Evolutionary conservation across 2,888 invertebrate species (phyloP).

Genomic region (Eupithecia subumbrata): DNA sequence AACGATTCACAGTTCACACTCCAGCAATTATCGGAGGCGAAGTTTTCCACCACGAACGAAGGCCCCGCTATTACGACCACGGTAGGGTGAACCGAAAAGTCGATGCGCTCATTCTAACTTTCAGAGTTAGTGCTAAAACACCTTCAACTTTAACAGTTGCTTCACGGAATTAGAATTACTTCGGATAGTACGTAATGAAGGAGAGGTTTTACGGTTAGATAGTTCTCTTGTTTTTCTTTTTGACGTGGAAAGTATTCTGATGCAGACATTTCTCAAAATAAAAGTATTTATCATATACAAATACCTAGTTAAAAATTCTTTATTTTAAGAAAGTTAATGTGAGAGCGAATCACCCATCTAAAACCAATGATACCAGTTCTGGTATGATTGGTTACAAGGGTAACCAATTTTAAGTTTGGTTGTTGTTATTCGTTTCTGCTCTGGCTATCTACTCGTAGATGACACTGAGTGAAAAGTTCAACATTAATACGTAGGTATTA

Average conservation of each 20-base stretch:
- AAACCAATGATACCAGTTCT: no score
- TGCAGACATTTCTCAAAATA: not conserved
- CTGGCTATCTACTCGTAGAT: not conserved
- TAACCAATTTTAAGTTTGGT: no score
- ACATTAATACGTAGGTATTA: no score
- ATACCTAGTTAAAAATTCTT: not conserved
- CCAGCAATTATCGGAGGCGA: conserved; percentile 72
- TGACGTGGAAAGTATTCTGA: conserved; percentile 1
- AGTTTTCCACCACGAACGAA: conserved; percentile 68
- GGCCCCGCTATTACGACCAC: conserved; percentile 63
- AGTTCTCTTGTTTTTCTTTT: conserved; percentile 40
- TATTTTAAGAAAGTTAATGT: not conserved
- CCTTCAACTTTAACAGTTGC: conserved; percentile 51
- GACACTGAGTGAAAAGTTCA: no score
- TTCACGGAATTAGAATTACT: conserved; percentile 48
- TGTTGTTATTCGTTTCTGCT: no score
- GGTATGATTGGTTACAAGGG: no score
- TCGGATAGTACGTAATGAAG: conserved; percentile 42
- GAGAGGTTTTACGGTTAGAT: conserved; percentile 38
- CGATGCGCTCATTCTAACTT: conserved; percentile 58
- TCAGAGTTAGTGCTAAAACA: conserved; percentile 54
- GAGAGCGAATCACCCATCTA: not conserved
- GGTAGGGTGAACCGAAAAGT: conserved; percentile 56
- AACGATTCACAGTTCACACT: conserved; percentile 74
- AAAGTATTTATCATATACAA: not conserved